Evolutionary conservation across 2,113 vertebrate genomes (phyloP).

Genomic region (Microcebus ravelobensis): DNA sequence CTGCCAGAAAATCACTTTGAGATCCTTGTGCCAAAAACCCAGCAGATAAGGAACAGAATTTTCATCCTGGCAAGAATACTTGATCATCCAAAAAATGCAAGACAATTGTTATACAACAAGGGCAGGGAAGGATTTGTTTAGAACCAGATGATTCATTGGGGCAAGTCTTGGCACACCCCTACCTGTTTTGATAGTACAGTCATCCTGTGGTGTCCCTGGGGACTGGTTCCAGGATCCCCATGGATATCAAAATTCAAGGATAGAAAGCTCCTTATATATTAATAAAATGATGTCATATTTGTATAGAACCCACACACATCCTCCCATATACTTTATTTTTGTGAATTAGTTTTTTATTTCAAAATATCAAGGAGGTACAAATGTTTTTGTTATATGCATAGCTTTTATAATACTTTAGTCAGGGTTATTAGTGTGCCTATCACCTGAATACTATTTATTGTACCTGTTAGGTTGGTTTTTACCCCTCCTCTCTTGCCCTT

Average conservation of each 20-base stretch:
- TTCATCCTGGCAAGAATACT: neutral
- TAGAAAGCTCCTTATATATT: neutral
- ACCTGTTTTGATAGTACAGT: neutral
- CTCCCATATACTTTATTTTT: neutral
- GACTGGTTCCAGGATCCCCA: neutral
- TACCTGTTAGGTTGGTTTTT: too few relatives aligned
- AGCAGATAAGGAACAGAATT: neutral
- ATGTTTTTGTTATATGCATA: too few relatives aligned
- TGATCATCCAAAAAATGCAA: neutral
- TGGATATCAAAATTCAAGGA: neutral
- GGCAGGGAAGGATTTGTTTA: neutral
- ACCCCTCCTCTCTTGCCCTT: too few relatives aligned
- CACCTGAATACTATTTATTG: too few relatives aligned
- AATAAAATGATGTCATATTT: neutral
- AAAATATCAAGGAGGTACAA: too few relatives aligned
- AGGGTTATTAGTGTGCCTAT: too few relatives aligned
- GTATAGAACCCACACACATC: neutral
- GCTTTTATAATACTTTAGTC: too few relatives aligned
- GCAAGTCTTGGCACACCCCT: neutral
- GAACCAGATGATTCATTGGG: neutral
- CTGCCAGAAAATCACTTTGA: neutral
- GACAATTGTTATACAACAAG: neutral
- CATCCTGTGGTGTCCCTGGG: neutral
- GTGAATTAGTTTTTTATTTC: too few relatives aligned
- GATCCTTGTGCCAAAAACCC: neutral